These are phyloP conservation scores for Stercorarius parasiticus DNA, from an alignment of 2,113 vertebrate species.

Conservation along the genomic window DNA sequence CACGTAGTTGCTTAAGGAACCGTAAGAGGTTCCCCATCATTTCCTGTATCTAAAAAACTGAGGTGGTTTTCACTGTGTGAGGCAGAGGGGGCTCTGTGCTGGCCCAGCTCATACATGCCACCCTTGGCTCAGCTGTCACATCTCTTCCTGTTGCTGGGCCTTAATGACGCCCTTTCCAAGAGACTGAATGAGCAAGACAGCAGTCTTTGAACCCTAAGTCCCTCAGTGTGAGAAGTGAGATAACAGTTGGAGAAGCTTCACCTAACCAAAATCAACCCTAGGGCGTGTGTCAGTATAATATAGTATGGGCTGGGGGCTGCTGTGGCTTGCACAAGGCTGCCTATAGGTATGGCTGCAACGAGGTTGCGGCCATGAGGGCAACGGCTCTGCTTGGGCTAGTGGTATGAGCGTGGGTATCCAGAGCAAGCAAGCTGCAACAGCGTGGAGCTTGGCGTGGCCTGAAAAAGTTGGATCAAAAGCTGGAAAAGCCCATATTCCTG, in stretches of 20 bases:
- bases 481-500: neutral
- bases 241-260: neutral
- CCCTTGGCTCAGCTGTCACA: neutral
- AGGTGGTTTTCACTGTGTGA: neutral
- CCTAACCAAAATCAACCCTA: neutral
- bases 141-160: neutral
- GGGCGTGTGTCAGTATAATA: neutral
- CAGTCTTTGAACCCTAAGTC: neutral
- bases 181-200: neutral
- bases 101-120: neutral
- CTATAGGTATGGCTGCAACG: neutral
- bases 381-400: fast-evolving
- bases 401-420: neutral
- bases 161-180: neutral
- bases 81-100: neutral
- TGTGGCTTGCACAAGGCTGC: neutral
- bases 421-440: neutral
- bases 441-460: fast-evolving
- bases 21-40: neutral
- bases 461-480: neutral
- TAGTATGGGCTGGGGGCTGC: neutral
- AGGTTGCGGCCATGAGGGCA: fast-evolving
- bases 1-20: neutral
- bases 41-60: neutral
- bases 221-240: neutral